phyloP scores from a whole-genome alignment of 2,113 vertebrate genomes.

The Rhabdornis inornatus region DNA sequence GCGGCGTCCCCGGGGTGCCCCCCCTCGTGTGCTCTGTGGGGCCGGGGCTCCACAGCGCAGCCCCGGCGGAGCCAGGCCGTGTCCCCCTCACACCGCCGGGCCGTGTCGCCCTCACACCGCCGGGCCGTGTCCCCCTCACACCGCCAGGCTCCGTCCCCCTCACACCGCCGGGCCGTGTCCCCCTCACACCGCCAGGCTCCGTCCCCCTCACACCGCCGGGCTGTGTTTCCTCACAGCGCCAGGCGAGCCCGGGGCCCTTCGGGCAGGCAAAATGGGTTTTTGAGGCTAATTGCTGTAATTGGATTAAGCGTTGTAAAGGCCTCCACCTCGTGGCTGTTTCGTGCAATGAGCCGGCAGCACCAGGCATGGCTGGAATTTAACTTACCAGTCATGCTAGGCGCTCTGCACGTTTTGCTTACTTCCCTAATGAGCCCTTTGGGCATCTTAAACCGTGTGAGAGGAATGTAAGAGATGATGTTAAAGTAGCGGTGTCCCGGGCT shows the following conservation, averaged over 20 bases:
- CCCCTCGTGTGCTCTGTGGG: too few species aligned
- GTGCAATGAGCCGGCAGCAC: background rate
- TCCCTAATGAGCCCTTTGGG: background rate
- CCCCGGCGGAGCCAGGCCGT: too few species aligned
- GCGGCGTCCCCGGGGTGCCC: background rate
- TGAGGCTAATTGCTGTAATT: background rate
- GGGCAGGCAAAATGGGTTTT: background rate
- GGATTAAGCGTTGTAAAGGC: slow-evolving; percentile 43
- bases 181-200: too few species aligned
- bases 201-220: background rate
- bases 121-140: too few species aligned
- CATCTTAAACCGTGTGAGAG: background rate
- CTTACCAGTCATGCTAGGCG: too few species aligned
- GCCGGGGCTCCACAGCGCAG: background rate
- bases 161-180: background rate
- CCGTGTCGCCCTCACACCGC: too few species aligned
- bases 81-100: too few species aligned
- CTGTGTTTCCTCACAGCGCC: background rate
- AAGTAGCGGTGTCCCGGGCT: background rate
- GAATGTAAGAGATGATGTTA: background rate
- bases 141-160: background rate
- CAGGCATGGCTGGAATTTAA: background rate
- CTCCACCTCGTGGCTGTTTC: slow-evolving; percentile 66
- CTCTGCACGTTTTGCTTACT: background rate
- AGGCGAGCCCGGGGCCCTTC: background rate